These are phyloP conservation scores for Natator depressus DNA, from an alignment of 2,113 vertebrate genomes.

Conservation along the genomic window DNA sequence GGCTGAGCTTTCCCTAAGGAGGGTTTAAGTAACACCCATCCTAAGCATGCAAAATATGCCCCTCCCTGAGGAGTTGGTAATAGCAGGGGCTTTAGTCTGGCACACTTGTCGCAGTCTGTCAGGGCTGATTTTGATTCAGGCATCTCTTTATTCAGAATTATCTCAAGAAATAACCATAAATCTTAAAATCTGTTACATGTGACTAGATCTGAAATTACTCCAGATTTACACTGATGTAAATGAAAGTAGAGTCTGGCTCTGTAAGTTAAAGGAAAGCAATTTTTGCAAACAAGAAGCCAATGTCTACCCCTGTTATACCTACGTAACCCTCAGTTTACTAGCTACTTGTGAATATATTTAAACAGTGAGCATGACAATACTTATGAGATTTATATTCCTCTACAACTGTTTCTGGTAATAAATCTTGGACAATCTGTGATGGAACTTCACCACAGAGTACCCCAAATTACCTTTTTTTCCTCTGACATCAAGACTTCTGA, in stretches of 20 bases:
- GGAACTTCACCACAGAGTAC: background rate
- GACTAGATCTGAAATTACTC: background rate
- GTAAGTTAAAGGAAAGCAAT: background rate
- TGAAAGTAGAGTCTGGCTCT: background rate
- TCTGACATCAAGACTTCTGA: background rate
- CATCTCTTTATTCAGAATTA: background rate
- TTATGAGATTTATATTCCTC: background rate
- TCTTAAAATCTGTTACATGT: background rate
- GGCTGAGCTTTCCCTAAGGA: background rate
- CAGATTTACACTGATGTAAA: background rate
- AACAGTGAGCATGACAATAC: background rate
- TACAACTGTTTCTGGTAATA: background rate
- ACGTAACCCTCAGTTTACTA: background rate
- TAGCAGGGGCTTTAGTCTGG: too few species aligned
- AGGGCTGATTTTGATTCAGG: too few species aligned
- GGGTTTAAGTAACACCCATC: background rate
- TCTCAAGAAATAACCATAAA: background rate
- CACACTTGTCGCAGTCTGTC: too few species aligned
- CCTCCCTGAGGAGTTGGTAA: background rate
- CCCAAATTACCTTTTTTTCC: background rate
- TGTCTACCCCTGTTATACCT: background rate
- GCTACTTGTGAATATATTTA: background rate
- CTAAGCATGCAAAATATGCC: background rate
- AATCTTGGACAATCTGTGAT: background rate
- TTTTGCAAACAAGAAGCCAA: background rate